Base-by-base conservation (phyloP, 1,140 invertebrate species). In the Planococcus citri region DNA sequence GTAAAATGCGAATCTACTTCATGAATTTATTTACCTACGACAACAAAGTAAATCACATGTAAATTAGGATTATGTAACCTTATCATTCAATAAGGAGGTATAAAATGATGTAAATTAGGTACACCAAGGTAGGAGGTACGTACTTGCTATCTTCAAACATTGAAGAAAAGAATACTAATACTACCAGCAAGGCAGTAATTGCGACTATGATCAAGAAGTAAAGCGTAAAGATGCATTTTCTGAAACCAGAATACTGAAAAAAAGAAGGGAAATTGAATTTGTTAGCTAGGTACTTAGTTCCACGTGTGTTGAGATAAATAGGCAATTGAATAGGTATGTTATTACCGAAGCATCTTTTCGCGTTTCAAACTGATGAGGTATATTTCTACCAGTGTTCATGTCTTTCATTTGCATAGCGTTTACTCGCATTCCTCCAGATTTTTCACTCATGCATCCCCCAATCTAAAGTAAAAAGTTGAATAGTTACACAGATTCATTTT, bases 351-450 rank as follows among this genome's bases (percentile, higher is more conserved):
- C 86, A 78, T 91, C 89, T 72, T 83, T 80, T 75, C 83, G 87
- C 69, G 84, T 79, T 75, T 90, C 88, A 51, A 74, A 72, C 76
- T 85, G 84, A 64, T 80, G 78, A 69, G 80, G 76, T 10, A 64
- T 64, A 72, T 77, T 81, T 73, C 86, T 76, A 24, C 79, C 82
- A 70, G 85, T 79, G 77, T 85, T 79, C 79, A 91, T 83, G 76
- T 91, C 88, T 75, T 89, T 89, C 88, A 92, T 90, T 14, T 89
- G 89, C 80, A 91, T 91, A 12, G 88, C 83, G 76, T 88, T 88
- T 17, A 90, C 85, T 73, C 88, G 83, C 72, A 87, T 85, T 73
- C 83, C 85, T 72, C 82, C 82, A 61, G 87, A 85, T 70, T 83
- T 83, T 73, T 91, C 89, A 51, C 88, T 87, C 10, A 85, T 82